Evolutionary conservation across 2,113 vertebrate genomes (phyloP), one percentile per base, ranked within the genome.

Genomic region (Phycodurus eques): DNA sequence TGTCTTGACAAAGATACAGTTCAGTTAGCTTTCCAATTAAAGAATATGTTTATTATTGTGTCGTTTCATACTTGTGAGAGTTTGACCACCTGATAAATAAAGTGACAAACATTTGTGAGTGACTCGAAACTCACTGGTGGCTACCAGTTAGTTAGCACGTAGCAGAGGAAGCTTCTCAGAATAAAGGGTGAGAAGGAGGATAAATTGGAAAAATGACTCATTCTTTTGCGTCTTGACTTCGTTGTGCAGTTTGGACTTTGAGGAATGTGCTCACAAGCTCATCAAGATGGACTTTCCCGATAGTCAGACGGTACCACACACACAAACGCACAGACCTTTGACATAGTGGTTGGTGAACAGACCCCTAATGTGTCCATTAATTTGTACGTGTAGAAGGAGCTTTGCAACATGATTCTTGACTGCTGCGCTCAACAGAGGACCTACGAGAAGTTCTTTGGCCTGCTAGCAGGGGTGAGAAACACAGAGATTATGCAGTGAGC

Each of bases 331-430:
- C 71, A 61, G 51, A 67, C 42, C 67, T 12, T 60, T 71, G 43
- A 53, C 54, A 59, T 19, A 57, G 2, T n/a, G 20, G 20, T 54
- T 54, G 19, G 8, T 47, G 5, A 15, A 53, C 66, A 19, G 7
- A 19, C 14, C 22, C 8, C 27, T 33, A 31, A 68, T 6, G 10
- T 27, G 61, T 22, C 47, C 7, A 49, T 19, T 43, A 19, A 22
- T 15, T 14, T 20, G 13, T 20, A 9, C 42, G 20, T 76, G 66
- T 88, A 99, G 98, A 99, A 99, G 90, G 97, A 99, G 87, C 92
- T 99, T 73, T 99, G 98, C 85, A 99, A 99, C 92, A 99, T 99
- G 98, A 98, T 99, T 87, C 94, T 99, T 79, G 98, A 99, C 88
- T 99, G 98, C 89, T 99, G 98, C 85, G 97, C 98, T 81, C 98